A percentile compares a stretch with the other conserved stretches of the same genome.
Conservation (phyloP, 2,113 vertebrate genomes). For the Camelus bactrianus region DNA sequence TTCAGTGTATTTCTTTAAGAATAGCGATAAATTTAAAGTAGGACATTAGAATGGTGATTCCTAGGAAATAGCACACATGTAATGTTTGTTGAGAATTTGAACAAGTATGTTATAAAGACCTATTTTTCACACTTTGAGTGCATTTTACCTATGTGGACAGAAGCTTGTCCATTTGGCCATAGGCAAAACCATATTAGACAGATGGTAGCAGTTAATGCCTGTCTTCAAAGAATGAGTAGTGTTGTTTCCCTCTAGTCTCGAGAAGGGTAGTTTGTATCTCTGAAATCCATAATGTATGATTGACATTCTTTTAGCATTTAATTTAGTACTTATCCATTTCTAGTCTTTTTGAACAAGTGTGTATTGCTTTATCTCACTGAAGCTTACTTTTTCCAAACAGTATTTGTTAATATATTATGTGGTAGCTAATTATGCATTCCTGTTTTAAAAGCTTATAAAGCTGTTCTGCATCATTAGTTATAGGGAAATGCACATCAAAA, state of each 20-base stretch:
- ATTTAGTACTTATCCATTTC: constrained; percentile 4
- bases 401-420: constrained; percentile 25
- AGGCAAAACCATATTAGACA: not conserved
- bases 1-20: constrained; percentile 53
- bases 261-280: constrained; percentile 23
- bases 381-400: constrained; percentile 23
- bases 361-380: constrained; percentile 40
- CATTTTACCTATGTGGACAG: not conserved
- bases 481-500: constrained; percentile 24
- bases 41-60: constrained; percentile 12
- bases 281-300: constrained; percentile 36
- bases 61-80: constrained; percentile 25
- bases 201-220: not conserved
- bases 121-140: not conserved
- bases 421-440: constrained; percentile 19
- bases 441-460: constrained; percentile 39
- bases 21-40: constrained; percentile 26
- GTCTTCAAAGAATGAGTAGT: not conserved
- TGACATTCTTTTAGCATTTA: constrained; percentile 34
- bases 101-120: not conserved
- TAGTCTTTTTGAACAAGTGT: constrained; percentile 42
- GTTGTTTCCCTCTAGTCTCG: not conserved
- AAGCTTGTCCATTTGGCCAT: not conserved
- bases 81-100: constrained; percentile 49
- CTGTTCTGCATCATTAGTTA: constrained; percentile 20